Conservation (phyloP, 2,113 vertebrate genomes). For the Melanotaenia duboulayi region DNA sequence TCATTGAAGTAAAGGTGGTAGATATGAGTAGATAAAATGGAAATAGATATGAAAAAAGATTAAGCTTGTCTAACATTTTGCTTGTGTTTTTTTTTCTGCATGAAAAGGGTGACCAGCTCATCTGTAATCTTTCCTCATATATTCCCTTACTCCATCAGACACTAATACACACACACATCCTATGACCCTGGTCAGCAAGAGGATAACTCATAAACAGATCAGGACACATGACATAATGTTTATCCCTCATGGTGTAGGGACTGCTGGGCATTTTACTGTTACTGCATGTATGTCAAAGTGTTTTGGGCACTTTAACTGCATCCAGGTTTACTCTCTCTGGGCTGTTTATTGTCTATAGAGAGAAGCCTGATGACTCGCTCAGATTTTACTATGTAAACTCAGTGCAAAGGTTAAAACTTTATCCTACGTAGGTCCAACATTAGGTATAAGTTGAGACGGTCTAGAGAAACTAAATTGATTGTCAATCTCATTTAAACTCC, state of each 20-base stretch:
- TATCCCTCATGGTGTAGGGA: constrained; percentile 51
- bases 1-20: constrained; percentile 58
- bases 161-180: constrained; percentile 23
- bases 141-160: constrained; percentile 45
- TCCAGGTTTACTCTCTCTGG: constrained; percentile 32
- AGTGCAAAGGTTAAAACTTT: constrained; percentile 19
- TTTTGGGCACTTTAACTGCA: constrained; percentile 13
- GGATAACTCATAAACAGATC: constrained; percentile 59
- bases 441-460: constrained; percentile 19
- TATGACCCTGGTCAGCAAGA: constrained; percentile 20
- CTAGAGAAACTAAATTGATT: constrained; percentile 3
- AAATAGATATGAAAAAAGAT: constrained; percentile 8
- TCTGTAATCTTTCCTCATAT: constrained; percentile 46
- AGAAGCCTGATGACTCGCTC: constrained; percentile 40
- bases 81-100: constrained; percentile 47
- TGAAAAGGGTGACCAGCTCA: constrained; percentile 28
- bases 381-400: constrained; percentile 38
- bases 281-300: constrained; percentile 14
- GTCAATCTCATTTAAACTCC: not conserved
- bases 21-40: not conserved
- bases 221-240: constrained; percentile 59
- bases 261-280: constrained; percentile 15
- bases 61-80: constrained; percentile 35
- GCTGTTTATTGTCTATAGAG: constrained; percentile 52
- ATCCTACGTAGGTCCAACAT: constrained; percentile 39